phyloP scores from a whole-genome alignment of 1,140 invertebrate species.

The Lordiphosa mommai region DNA sequence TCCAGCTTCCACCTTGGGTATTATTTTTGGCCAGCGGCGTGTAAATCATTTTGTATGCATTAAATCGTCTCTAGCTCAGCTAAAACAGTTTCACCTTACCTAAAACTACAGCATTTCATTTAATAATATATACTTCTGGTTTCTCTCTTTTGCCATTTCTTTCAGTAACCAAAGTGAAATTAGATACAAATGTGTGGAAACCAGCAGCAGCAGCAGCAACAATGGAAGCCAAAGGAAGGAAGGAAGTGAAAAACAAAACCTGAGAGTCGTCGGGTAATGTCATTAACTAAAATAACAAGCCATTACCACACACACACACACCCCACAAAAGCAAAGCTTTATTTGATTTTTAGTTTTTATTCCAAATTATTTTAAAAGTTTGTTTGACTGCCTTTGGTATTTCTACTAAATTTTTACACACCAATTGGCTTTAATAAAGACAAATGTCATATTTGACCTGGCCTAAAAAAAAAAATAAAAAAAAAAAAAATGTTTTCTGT shows the following conservation, averaged over 20 bases:
- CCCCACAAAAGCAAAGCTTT: background rate
- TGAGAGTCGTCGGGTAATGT: background rate
- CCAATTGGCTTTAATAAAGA: conserved; percentile 45
- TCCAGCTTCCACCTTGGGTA: conserved; percentile 30
- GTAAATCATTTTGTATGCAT: conserved; percentile 78
- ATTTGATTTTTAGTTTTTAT: background rate
- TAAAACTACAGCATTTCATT: background rate
- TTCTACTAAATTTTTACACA: background rate
- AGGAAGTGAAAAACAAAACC: conserved; percentile 10
- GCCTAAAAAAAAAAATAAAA: background rate
- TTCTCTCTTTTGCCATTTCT: conserved; percentile 35
- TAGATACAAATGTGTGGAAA: conserved; percentile 32
- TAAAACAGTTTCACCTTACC: background rate
- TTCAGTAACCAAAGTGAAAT: conserved; percentile 38
- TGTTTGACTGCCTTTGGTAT: background rate
- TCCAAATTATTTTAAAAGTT: background rate
- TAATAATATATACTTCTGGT: background rate
- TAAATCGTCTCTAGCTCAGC: conserved; percentile 69
- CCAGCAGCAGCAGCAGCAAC: conserved; percentile 1
- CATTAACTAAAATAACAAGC: conserved; percentile 26
- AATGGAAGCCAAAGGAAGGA: conserved; percentile 13
- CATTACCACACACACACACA: no score
- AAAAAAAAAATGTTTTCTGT: conserved; percentile 20
- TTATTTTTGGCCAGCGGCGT: conserved; percentile 76
- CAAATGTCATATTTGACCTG: conserved; percentile 53